phyloP scores from a whole-genome alignment of 2,888 invertebrate genomes.

The Synanthedon vespiformis region DNA sequence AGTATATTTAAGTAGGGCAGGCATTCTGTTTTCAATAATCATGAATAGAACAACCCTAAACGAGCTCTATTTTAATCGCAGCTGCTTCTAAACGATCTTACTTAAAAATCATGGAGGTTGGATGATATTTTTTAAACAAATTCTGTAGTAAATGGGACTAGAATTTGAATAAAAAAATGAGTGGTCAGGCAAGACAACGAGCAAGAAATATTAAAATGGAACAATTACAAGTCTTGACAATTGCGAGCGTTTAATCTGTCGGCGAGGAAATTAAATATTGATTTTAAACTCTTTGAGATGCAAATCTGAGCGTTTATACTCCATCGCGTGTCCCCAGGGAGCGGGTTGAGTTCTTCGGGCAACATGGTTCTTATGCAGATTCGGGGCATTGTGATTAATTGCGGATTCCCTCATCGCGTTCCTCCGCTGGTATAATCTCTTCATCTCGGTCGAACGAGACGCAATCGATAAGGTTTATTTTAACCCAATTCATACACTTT shows the following conservation, averaged over 20 bases:
- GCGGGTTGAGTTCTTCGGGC: neutral
- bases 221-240: neutral
- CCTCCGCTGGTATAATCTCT: neutral
- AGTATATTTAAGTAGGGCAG: too few relatives aligned
- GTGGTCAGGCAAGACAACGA: too few relatives aligned
- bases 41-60: too few relatives aligned
- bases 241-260: neutral
- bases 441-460: neutral
- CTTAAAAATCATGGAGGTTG: too few relatives aligned
- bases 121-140: too few relatives aligned
- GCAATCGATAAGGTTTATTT: neutral
- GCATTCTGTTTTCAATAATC: too few relatives aligned
- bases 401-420: conserved; percentile 4
- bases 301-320: neutral
- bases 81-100: too few relatives aligned
- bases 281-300: neutral
- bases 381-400: conserved; percentile 10
- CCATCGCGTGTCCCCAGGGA: neutral
- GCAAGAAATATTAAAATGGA: too few relatives aligned
- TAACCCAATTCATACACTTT: neutral
- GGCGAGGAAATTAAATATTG: neutral
- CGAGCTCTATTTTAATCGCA: too few relatives aligned
- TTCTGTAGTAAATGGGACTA: too few relatives aligned
- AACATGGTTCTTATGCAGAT: conserved; percentile 1
- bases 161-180: too few relatives aligned